These are phyloP conservation scores for Alces alces DNA, from an alignment of 2,113 vertebrate genomes.

Conservation along the genomic window DNA sequence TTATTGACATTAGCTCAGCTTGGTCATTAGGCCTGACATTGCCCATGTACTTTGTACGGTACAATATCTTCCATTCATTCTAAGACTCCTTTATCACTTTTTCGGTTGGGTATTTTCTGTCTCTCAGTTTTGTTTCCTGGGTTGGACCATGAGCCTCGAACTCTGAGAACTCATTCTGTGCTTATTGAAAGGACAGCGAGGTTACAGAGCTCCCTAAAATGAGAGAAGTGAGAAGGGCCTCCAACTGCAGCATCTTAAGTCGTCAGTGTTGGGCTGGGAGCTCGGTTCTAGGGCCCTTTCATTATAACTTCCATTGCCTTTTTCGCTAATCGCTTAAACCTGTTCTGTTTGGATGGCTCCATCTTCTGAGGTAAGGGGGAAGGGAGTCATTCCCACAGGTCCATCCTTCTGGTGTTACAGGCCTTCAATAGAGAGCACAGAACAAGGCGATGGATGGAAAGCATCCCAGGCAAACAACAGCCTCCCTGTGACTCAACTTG, in stretches of 20 bases:
- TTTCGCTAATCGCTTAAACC: not conserved
- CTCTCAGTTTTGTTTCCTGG: not conserved
- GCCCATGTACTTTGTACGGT: not conserved
- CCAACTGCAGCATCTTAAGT: not conserved
- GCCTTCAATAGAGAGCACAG: not conserved
- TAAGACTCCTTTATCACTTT: not conserved
- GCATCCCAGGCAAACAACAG: not conserved
- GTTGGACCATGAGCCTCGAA: not conserved
- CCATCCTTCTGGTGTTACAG: not conserved
- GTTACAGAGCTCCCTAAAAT: not conserved
- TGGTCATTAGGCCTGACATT: conserved; percentile 64
- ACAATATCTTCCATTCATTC: conserved; percentile 18
- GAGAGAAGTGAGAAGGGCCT: not conserved
- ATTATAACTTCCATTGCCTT: not conserved
- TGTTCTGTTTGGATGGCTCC: not conserved
- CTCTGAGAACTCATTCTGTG: not conserved
- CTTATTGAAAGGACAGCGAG: not conserved
- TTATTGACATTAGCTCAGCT: conserved; percentile 71
- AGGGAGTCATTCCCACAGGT: not conserved
- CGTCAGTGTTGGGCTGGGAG: not conserved
- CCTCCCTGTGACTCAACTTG: not conserved
- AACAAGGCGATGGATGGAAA: not conserved
- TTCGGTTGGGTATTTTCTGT: conserved; percentile 1
- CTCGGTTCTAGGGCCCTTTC: not conserved
- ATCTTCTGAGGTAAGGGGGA: not conserved